Conservation (phyloP, 2,113 vertebrate genomes). For the Columba janthina region DNA sequence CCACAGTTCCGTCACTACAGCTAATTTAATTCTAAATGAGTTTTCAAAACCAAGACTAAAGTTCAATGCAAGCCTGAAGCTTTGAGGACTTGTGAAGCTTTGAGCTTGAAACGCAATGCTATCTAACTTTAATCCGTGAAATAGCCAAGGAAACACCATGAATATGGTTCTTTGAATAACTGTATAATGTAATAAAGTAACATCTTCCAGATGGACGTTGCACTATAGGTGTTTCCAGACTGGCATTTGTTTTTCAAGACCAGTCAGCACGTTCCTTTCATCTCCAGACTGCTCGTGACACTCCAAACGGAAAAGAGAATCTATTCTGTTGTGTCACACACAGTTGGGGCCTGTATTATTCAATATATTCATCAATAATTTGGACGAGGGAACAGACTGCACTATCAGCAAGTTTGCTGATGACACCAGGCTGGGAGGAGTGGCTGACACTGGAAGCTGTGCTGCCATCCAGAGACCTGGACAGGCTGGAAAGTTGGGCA, state of each 20-base stretch:
- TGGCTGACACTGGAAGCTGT: no score
- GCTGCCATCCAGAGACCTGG: no score
- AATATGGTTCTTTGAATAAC: not conserved
- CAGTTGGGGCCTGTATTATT: not conserved
- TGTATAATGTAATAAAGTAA: not conserved
- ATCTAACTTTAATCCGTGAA: constrained; percentile 19
- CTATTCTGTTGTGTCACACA: not conserved
- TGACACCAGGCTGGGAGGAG: no score
- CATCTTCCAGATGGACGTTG: not conserved
- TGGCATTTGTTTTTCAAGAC: not conserved
- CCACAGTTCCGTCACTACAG: constrained; percentile 58
- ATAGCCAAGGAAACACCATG: not conserved
- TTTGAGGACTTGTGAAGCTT: constrained; percentile 20
- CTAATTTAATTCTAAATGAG: constrained; percentile 72
- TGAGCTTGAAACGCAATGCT: not conserved
- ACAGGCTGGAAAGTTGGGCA: no score
- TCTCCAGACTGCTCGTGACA: not conserved
- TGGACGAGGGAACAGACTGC: no score
- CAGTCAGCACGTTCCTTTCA: not conserved
- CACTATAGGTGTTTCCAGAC: not conserved
- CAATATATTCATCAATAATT: no score
- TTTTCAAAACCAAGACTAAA: constrained; percentile 54
- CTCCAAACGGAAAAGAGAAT: not conserved
- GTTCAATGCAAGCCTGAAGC: constrained; percentile 27
- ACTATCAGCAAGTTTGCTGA: no score